These are phyloP conservation scores for Cryptotis parvus DNA, from an alignment of 2,113 vertebrate species.

Conservation along the genomic window DNA sequence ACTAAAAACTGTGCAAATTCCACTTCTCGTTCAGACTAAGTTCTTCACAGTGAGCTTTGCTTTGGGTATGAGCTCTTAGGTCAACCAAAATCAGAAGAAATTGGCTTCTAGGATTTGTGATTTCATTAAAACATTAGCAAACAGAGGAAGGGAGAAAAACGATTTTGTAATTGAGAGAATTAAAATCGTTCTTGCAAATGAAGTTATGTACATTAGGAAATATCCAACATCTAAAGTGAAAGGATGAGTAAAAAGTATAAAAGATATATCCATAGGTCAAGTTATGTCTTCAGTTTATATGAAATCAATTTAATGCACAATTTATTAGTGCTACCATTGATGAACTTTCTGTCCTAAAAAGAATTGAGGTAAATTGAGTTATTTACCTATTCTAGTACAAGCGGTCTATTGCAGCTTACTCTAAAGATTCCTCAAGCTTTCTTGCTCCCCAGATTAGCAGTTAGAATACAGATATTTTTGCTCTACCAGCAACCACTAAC, in stretches of 20 bases:
- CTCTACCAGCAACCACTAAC: neutral
- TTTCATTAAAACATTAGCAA: constrained; percentile 34
- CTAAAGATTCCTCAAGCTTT: neutral
- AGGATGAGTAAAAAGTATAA: constrained; percentile 54
- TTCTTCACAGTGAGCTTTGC: constrained; percentile 15
- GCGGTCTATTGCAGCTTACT: constrained; percentile 36
- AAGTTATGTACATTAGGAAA: constrained; percentile 63
- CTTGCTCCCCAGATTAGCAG: constrained; percentile 6
- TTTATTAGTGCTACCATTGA: constrained; percentile 80
- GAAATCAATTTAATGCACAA: constrained; percentile 85
- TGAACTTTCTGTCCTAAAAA: constrained; percentile 73
- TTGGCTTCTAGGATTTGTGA: constrained; percentile 16
- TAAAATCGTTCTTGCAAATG: constrained; percentile 65
- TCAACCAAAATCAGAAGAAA: constrained; percentile 49
- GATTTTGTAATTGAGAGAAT: constrained; percentile 58
- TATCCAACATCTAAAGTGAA: constrained; percentile 70
- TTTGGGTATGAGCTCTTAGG: constrained; percentile 45
- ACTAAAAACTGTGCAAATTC: neutral
- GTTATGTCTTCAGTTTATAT: constrained; percentile 79
- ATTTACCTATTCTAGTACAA: constrained; percentile 71
- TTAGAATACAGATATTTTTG: constrained; percentile 58
- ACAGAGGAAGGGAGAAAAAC: neutral
- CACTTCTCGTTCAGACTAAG: constrained; percentile 9
- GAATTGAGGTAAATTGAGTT: constrained; percentile 79
- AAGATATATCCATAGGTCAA: constrained; percentile 72